Base-by-base conservation (phyloP, 2,113 vertebrate genomes). In the Jacana jacana region DNA sequence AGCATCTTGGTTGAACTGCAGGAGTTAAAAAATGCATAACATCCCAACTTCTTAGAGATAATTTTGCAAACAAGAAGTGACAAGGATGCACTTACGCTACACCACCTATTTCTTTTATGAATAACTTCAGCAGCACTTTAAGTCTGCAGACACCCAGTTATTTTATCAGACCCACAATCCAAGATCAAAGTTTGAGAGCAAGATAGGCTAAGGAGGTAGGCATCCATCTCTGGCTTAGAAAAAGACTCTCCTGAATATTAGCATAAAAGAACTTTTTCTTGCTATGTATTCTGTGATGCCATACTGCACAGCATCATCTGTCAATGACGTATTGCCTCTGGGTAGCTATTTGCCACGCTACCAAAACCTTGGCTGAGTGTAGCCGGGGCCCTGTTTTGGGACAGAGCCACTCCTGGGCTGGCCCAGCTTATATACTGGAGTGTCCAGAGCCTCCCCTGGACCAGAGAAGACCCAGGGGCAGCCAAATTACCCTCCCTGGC, bases 1-100 rank as follows among this genome's bases (percentile, higher is more conserved):
- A 95, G 44, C 76, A 55, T 68, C 64, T 64, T 64, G 18, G 55
- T 33, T 35, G 46, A 91, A 65, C 39, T 64, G 72, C 82, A 81
- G 69, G 42, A 93, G 90, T 92, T 93, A 93, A 78, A 95, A 95
- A 81, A 90, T 6, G n/a, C 44, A 9, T 77, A 93, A 23, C 72
- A 86, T 19, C 60, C 35, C 1, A 1, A 52, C 64, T 86, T 83
- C 40, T 86, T 39, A 55, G 63, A 91, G 76, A 78, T 39, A 92
- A 52, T n/a, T 30, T 33, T 78, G 81, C 65, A 66, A 91, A 79
- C 77, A 72, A 48, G 61, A 49, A 87, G 58, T 5, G 75, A 91
- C 6, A 2, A 65, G 73, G 73, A 87, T 27, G n/a, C 42, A 24
- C 57, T 86, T 52, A 72, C 64, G 42, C 42, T 64, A 91, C 11